Evolutionary conservation across 2,888 invertebrate genomes (phyloP).

Genomic region (Arge pagana): DNA sequence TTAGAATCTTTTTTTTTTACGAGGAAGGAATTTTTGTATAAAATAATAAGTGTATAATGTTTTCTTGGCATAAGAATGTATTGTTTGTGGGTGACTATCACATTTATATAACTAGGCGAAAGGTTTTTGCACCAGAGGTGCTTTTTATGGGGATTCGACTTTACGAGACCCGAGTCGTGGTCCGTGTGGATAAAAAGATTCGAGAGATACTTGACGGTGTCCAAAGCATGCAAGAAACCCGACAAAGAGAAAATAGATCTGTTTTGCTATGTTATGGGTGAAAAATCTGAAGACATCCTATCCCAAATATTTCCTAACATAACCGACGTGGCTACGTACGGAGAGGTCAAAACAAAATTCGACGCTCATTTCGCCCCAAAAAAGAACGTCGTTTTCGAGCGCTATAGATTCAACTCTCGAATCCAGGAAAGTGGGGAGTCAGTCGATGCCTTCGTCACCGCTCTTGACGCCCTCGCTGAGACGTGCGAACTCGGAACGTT

Average conservation of each 20-base stretch:
- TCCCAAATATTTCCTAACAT: slow-evolving; percentile 19
- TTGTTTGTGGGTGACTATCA: too few species aligned
- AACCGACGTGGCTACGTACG: not conserved
- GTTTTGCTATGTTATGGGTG: slow-evolving; percentile 35
- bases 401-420: slow-evolving; percentile 31
- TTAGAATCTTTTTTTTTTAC: too few species aligned
- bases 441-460: slow-evolving; percentile 29
- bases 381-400: slow-evolving; percentile 32
- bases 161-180: slow-evolving; percentile 27
- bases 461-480: slow-evolving; percentile 30
- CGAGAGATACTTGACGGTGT: slow-evolving; percentile 26
- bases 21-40: too few species aligned
- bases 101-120: too few species aligned
- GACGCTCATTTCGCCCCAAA: slow-evolving; percentile 30
- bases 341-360: slow-evolving; percentile 21
- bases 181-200: slow-evolving; percentile 27
- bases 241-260: slow-evolving; percentile 33
- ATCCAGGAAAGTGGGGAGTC: slow-evolving; percentile 24
- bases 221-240: slow-evolving; percentile 17
- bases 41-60: too few species aligned
- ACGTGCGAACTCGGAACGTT: slow-evolving; percentile 29
- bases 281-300: slow-evolving; percentile 33
- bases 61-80: too few species aligned
- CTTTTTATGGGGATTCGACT: slow-evolving; percentile 28
- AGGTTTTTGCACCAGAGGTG: too few species aligned